Conservation (phyloP, 1,140 invertebrate genomes). For the Drosophila navojoa region DNA sequence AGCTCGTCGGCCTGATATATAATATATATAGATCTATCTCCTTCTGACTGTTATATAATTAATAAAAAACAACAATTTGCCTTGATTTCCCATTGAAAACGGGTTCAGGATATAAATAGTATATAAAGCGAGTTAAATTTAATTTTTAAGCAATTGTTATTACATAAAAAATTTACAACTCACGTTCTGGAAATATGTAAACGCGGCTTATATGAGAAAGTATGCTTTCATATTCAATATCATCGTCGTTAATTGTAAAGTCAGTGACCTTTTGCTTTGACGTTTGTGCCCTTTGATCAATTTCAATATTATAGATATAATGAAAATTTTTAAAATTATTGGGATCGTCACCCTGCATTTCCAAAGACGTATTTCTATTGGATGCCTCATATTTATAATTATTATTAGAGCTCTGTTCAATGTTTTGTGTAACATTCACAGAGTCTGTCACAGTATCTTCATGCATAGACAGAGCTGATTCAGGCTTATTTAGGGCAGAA, state of each 20-base stretch:
- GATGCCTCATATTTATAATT: background rate
- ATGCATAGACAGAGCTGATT: constrained; percentile 1
- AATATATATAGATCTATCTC: no score
- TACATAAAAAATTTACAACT: constrained; percentile 32
- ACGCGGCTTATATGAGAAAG: constrained; percentile 70
- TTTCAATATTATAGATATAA: constrained; percentile 8
- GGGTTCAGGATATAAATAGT: no score
- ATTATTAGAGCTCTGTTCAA: no score
- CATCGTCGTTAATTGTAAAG: constrained; percentile 10
- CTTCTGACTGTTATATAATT: no score
- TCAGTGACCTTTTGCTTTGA: background rate
- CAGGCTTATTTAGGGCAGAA: background rate
- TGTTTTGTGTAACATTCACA: background rate
- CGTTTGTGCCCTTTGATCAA: background rate
- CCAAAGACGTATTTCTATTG: constrained; percentile 11
- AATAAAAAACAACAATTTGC: no score
- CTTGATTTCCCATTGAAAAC: no score
- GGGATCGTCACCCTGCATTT: constrained; percentile 67
- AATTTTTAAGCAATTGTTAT: no score
- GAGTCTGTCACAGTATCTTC: background rate
- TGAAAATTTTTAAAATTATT: constrained; percentile 40
- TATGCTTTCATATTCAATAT: constrained; percentile 58
- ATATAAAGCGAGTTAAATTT: no score
- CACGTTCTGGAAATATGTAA: constrained; percentile 75
- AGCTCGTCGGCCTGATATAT: no score